Evolutionary conservation across 2,797 vertebrate species (phyloP), one percentile per base, ranked within the genome.

Genomic region (Lagodon rhomboides): DNA sequence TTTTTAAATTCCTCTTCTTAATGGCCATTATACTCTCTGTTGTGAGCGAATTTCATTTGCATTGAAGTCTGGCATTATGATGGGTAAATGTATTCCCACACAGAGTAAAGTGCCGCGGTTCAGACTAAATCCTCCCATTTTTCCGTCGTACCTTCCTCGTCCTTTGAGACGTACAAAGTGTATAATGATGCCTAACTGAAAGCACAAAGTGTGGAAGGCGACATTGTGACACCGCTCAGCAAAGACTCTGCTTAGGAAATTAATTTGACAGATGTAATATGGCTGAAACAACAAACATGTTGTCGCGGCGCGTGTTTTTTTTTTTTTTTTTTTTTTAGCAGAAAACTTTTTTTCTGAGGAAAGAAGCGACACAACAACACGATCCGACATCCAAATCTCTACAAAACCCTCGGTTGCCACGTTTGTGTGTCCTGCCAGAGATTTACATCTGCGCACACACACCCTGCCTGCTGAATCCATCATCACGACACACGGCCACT

Each of bases 381-480:
- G 8, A 72, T 73, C 56, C 5, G 13, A 70, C 65, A 69, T 51
- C 56, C 5, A 71, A 59, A 65, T 25, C 12, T 73, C 41, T 44
- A 27, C 51, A 62, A 62, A 65, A 61, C 23, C 23, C 30, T 56
- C 47, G 8, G 59, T 49, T 38, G 20, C 20, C n/a, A 46, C 6
- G 13, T 75, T 30, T 50, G 51, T 70, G 23, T 47, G 55, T 59
- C 64, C 83, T 73, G 5, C 56, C 23, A 61, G 22, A 79, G 25
- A 76, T 81, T 71, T 68, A 41, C 44, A 86, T 80, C 69, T 73
- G 43, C 65, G 18, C 41, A 41, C 46, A 41, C 46, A 77, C 38
- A 77, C 38, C 61, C 30, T 68, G 25, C n/a, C 56, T 58, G n/a
- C 43, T 54, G 64, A 77, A 89, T 73, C 58, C 58, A 82, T 68